Evolutionary conservation across 2,797 vertebrate genomes (phyloP).

Genomic region (Dallia pectoralis): DNA sequence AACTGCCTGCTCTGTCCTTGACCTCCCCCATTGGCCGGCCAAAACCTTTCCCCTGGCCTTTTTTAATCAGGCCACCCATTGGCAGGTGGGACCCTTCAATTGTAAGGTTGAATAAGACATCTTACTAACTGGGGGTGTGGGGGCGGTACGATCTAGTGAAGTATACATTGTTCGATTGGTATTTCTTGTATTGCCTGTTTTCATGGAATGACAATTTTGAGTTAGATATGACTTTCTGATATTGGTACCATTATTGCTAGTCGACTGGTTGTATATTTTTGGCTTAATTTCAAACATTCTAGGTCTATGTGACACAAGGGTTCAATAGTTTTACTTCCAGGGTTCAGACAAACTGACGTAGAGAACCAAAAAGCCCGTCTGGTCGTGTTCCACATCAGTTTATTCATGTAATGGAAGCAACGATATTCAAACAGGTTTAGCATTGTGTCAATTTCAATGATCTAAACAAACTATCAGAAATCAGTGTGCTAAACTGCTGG

Average conservation of each 20-base stretch:
- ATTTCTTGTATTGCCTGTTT: neutral
- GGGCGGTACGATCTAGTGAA: constrained; percentile 32
- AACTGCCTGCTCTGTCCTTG: constrained; percentile 73
- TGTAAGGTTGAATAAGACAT: constrained; percentile 56
- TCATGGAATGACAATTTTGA: neutral
- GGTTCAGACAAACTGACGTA: constrained; percentile 22
- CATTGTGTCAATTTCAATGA: constrained; percentile 28
- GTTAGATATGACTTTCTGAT: neutral
- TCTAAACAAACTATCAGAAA: constrained; percentile 12
- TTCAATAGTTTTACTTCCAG: constrained; percentile 21
- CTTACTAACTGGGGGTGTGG: constrained; percentile 41
- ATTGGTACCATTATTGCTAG: neutral
- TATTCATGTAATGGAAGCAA: constrained; percentile 17
- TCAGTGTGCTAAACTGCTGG: constrained; percentile 56
- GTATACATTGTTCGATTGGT: neutral
- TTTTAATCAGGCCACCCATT: constrained; percentile 62
- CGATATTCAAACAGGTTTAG: constrained; percentile 23
- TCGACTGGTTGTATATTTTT: neutral
- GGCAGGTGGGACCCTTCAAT: constrained; percentile 70
- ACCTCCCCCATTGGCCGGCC: constrained; percentile 74
- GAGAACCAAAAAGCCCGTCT: constrained; percentile 11
- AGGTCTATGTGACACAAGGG: neutral
- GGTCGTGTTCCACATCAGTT: neutral
- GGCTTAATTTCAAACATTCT: neutral
- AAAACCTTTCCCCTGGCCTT: constrained; percentile 75